Evolutionary conservation across 2,113 vertebrate genomes (phyloP).

Genomic region (Ciconia stormi): DNA sequence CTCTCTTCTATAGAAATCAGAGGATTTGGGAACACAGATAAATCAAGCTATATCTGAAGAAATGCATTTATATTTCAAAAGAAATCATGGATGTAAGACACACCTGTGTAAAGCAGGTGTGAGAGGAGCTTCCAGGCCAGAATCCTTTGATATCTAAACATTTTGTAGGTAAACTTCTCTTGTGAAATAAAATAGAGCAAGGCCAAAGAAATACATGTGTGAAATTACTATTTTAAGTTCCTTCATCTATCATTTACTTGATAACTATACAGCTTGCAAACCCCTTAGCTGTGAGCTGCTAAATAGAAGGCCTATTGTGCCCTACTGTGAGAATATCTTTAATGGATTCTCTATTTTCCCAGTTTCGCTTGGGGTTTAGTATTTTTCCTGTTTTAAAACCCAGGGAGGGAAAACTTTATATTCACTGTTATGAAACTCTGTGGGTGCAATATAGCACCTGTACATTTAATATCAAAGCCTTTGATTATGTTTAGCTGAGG

Average conservation of each 20-base stretch:
- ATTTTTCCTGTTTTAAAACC: slow-evolving; percentile 26
- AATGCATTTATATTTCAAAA: neutral
- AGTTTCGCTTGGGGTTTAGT: neutral
- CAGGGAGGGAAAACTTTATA: slow-evolving; percentile 7
- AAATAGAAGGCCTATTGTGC: slow-evolving; percentile 21
- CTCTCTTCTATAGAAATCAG: neutral
- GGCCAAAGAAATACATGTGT: slow-evolving; percentile 1
- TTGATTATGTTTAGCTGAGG: slow-evolving; percentile 41
- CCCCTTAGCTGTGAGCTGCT: neutral
- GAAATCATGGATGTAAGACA: neutral
- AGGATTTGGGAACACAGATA: neutral
- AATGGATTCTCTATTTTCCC: slow-evolving; percentile 52
- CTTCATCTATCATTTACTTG: slow-evolving; percentile 25
- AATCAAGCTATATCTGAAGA: neutral
- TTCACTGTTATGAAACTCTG: slow-evolving; percentile 26
- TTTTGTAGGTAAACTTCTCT: neutral
- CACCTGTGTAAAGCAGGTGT: neutral
- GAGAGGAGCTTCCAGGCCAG: neutral
- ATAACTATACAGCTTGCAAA: slow-evolving; percentile 20
- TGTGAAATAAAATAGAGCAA: slow-evolving; percentile 11
- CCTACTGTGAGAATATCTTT: slow-evolving; percentile 47
- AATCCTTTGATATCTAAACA: neutral
- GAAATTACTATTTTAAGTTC: slow-evolving; percentile 51
- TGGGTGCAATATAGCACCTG: slow-evolving; percentile 17
- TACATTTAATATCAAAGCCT: slow-evolving; percentile 20